Base-by-base conservation (phyloP, 2,888 invertebrate genomes). In the Athripsodes cinereus region DNA sequence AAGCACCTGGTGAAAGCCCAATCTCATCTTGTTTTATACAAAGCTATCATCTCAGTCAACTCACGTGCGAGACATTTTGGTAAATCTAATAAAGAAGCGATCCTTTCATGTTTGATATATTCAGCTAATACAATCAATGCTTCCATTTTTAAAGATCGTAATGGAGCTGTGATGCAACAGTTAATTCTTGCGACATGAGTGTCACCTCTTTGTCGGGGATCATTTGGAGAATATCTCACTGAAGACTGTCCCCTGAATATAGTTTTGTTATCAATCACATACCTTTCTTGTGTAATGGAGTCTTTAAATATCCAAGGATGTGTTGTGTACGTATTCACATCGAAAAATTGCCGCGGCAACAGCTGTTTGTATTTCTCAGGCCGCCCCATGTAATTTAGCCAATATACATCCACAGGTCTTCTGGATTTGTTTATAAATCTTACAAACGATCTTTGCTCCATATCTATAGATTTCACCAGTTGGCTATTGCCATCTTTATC, bases 291-390 rank as follows among this genome's bases (percentile, higher is more conserved):
- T 0, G 89, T 88, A 0, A 78, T 71, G 0, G 80, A 72, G 69
- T 92, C 90, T 1, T 85, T 76, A 68, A 91, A 92, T 62, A 92
- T 83, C 92, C 93, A 94, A 0, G 90, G 90, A 73, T 94, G 93
- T 0, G 86, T 85, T 13, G 85, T 82, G 69, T 78, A 94, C 0
- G 93, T 89, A 66, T 89, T 86, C 0, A 91, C 80, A 66, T 87
- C 84, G 53, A 82, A 74, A 66, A 71, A 80, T 2, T 77, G 74
- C 0, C 73, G 73, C 0, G 84, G 78, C 0, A 71, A 68, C n/a
- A 92, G 68, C 0, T 78, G 76, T 2, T 77, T 74, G 68, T 88
- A 90, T 53, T 78, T 79, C 1, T 82, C 75, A 35, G 80, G 79
- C 0, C 69, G 69, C 0, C 92, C 91, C 47, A 79, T 71, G 68